phyloP scores from a whole-genome alignment of 2,888 invertebrate genomes.

The Anarsia innoxiella region DNA sequence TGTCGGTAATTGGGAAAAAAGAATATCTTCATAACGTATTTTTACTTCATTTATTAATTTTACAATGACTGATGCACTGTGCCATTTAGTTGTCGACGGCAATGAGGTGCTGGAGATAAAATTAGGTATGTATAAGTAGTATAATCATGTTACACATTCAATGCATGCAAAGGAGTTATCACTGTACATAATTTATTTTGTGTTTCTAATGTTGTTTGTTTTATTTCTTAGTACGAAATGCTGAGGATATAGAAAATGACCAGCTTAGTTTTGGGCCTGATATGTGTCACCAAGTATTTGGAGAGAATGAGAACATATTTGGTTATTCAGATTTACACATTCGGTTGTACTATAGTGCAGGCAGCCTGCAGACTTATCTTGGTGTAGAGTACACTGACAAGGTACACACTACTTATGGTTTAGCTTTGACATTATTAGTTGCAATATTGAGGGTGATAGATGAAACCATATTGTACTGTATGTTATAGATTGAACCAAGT shows the following conservation, averaged over 20 bases:
- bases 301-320: constrained; percentile 93
- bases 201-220: constrained; percentile 1
- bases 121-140: constrained; percentile 48
- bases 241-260: constrained; percentile 80
- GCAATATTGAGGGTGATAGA: too few relatives aligned
- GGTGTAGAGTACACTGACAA: constrained; percentile 83
- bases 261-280: constrained; percentile 81
- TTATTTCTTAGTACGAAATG: constrained; percentile 70
- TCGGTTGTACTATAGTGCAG: constrained; percentile 87
- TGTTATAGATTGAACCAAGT: constrained; percentile 74
- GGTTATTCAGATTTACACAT: constrained; percentile 91
- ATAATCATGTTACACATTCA: too few relatives aligned
- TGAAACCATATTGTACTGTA: too few relatives aligned
- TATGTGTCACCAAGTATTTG: constrained; percentile 96
- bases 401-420: too few relatives aligned
- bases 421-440: too few relatives aligned
- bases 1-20: background rate
- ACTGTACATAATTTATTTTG: too few relatives aligned
- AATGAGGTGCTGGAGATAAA: constrained; percentile 75
- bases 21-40: background rate
- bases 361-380: constrained; percentile 86
- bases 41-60: background rate
- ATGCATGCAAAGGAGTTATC: too few relatives aligned
- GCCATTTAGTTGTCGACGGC: constrained; percentile 71
- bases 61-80: constrained; percentile 65